Evolutionary conservation across 2,888 invertebrate genomes (phyloP).

Genomic region (Synanthedon formicaeformis): DNA sequence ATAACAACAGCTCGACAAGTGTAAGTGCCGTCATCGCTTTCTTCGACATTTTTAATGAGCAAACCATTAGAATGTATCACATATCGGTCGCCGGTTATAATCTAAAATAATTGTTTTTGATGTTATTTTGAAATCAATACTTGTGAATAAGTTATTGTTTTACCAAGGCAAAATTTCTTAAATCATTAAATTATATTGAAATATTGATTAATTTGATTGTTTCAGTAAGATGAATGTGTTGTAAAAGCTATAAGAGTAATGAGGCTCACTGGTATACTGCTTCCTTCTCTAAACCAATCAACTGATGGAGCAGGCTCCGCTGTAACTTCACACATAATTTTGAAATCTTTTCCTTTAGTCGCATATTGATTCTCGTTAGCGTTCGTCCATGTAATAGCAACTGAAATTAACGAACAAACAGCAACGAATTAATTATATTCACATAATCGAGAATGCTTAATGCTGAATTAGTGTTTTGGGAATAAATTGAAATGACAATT

Average conservation of each 20-base stretch:
- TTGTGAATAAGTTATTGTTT: not conserved
- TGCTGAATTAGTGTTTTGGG: not conserved
- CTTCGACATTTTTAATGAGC: conserved; percentile 80
- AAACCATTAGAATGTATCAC: conserved; percentile 81
- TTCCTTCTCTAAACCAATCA: conserved; percentile 86
- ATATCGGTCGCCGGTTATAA: conserved; percentile 77
- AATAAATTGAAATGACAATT: too few species aligned
- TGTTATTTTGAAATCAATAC: not conserved
- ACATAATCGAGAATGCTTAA: conserved; percentile 4
- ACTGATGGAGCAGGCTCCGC: conserved; percentile 88
- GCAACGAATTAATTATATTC: not conserved
- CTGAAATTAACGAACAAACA: conserved; percentile 54
- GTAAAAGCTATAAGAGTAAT: not conserved
- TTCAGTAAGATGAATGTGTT: not conserved
- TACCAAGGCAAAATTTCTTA: too few species aligned
- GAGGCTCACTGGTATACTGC: conserved; percentile 55
- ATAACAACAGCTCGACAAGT: conserved; percentile 89
- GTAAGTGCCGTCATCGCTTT: conserved; percentile 88
- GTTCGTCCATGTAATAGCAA: conserved; percentile 87
- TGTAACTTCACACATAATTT: conserved; percentile 85
- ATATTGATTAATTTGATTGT: too few species aligned
- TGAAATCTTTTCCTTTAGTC: conserved; percentile 79
- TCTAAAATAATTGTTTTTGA: conserved; percentile 35
- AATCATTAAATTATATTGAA: too few species aligned
- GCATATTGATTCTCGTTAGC: conserved; percentile 88